Conservation (phyloP, 1,140 invertebrate species). For the Drosophila biarmipes region DNA sequence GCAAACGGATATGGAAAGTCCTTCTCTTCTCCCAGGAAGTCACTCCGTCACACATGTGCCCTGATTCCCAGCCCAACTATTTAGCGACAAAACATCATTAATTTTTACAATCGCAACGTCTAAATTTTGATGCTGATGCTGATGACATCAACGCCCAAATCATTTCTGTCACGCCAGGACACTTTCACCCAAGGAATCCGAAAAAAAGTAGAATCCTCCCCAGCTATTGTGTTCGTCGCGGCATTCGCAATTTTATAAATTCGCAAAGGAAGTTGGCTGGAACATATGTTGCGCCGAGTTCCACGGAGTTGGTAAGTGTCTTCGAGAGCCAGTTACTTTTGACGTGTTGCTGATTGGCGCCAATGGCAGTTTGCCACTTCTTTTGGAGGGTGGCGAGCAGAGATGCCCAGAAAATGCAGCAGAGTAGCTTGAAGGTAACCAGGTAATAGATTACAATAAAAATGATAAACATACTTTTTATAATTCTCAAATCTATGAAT, state of each 20-base stretch:
- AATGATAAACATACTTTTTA: background rate
- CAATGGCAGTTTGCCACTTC: conserved; percentile 24
- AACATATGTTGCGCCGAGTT: conserved; percentile 64
- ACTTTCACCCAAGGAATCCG: conserved; percentile 53
- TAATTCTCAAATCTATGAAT: background rate
- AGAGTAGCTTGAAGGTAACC: background rate
- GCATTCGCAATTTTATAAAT: conserved; percentile 74
- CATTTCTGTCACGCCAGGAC: conserved; percentile 61
- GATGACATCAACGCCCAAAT: conserved; percentile 76
- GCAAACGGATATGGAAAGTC: conserved; percentile 75
- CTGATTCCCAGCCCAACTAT: conserved; percentile 71
- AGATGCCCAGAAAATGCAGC: no score
- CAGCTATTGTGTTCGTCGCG: conserved; percentile 39
- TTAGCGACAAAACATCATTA: conserved; percentile 72
- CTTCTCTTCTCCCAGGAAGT: conserved; percentile 26
- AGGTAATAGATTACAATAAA: background rate
- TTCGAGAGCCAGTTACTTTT: conserved; percentile 53
- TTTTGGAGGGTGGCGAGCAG: background rate
- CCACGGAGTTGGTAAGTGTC: conserved; percentile 25
- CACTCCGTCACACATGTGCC: conserved; percentile 65
- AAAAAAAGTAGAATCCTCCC: conserved; percentile 8
- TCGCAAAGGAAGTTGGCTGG: conserved; percentile 60
- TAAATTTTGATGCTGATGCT: conserved; percentile 63
- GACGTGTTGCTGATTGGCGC: conserved; percentile 70
- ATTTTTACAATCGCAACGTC: conserved; percentile 54